These are phyloP conservation scores for Gymnothorax javanicus DNA, from an alignment of 2,797 vertebrate genomes.

Conservation along the genomic window DNA sequence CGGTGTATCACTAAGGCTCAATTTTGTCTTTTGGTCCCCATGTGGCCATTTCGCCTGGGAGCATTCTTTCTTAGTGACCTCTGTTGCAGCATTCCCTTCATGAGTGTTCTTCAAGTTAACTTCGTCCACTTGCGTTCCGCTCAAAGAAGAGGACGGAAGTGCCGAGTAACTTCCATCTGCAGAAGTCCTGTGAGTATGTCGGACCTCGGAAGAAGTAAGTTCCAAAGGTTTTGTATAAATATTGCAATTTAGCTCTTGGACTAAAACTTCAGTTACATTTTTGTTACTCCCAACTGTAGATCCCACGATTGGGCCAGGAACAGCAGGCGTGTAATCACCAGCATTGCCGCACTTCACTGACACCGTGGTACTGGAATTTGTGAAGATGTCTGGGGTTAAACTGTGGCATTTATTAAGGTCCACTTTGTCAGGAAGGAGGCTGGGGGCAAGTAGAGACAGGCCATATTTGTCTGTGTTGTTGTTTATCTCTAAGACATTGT, in stretches of 20 bases:
- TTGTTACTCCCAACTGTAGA: constrained; percentile 5
- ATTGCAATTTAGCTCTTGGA: constrained; percentile 1
- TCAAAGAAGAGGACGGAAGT: not conserved
- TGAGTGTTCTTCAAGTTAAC: not conserved
- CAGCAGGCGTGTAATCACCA: not conserved
- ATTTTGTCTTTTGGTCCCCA: not conserved
- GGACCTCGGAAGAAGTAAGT: not conserved
- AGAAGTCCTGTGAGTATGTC: not conserved
- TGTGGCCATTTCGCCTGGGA: not conserved
- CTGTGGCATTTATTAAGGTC: not conserved
- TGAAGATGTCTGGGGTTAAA: not conserved
- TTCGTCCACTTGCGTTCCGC: not conserved
- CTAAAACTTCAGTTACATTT: constrained; percentile 15
- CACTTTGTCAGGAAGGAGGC: not conserved
- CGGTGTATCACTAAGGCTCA: not conserved
- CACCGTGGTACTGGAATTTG: not conserved
- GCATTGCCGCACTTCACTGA: not conserved
- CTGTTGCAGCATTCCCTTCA: not conserved
- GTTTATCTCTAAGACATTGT: constrained; percentile 14
- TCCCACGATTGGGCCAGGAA: not conserved
- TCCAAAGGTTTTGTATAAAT: constrained; percentile 23
- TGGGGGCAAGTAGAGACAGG: not conserved
- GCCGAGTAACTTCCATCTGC: not conserved
- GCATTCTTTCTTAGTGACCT: not conserved
- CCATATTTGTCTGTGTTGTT: constrained; percentile 15